Percentiles rank a stretch among this genome's conserved stretches.
Conservation (phyloP, 2,797 vertebrate genomes). For the Rhinichthys osculus region DNA sequence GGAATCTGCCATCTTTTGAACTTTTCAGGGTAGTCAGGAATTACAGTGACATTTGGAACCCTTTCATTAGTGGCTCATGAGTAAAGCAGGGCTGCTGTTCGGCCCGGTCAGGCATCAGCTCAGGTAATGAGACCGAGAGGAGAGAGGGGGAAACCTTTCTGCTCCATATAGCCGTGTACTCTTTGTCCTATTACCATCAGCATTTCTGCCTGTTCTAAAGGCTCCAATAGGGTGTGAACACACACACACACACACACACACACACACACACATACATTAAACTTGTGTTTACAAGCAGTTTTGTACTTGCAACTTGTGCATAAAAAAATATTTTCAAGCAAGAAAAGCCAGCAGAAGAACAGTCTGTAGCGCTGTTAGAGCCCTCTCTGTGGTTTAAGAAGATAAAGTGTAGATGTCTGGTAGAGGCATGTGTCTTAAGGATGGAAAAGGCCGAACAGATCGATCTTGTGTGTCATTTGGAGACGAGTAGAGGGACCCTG, state of each 20-base stretch:
- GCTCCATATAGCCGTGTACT: slow-evolving; percentile 44
- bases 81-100: slow-evolving; percentile 53
- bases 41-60: slow-evolving; percentile 68
- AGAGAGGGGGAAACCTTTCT: slow-evolving; percentile 53
- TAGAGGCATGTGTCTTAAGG: slow-evolving; percentile 23
- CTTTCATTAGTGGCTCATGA: slow-evolving; percentile 66
- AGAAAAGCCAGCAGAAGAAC: neutral
- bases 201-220: slow-evolving; percentile 20
- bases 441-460: neutral
- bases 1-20: slow-evolving; percentile 62
- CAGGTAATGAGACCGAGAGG: slow-evolving; percentile 55
- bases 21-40: slow-evolving; percentile 66
- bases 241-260: neutral
- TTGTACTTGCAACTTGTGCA: neutral
- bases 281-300: neutral
- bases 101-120: slow-evolving; percentile 25
- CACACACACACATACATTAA: neutral
- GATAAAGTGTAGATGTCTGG: slow-evolving; percentile 24
- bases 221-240: neutral
- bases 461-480: slow-evolving; percentile 25
- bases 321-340: neutral
- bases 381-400: slow-evolving; percentile 7
- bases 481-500: slow-evolving; percentile 7
- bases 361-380: neutral
- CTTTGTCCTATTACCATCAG: slow-evolving; percentile 53